A percentile compares a stretch with the other conserved stretches of the same genome.
phyloP scores from a whole-genome alignment of 2,888 invertebrate species.

The Podabrus alpinus region DNA sequence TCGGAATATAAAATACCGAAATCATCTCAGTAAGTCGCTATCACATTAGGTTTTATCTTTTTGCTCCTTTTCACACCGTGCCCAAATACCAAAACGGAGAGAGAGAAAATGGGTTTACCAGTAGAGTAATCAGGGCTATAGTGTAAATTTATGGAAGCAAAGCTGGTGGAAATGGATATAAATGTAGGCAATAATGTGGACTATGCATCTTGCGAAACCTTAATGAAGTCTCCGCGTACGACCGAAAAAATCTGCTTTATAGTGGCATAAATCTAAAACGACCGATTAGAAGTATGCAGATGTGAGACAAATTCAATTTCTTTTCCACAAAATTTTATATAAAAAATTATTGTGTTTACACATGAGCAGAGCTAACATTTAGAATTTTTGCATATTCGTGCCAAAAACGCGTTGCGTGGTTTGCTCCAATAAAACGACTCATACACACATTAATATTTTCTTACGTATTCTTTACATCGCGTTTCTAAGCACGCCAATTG shows the following conservation, averaged over 20 bases:
- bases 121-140: conserved; percentile 23
- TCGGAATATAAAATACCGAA: conserved; percentile 29
- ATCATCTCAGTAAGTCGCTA: conserved; percentile 14
- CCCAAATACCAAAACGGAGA: not conserved
- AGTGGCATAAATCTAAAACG: conserved; percentile 50
- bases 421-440: not conserved
- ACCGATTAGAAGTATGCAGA: conserved; percentile 53
- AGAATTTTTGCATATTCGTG: not conserved
- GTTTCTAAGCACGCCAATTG: conserved; percentile 1
- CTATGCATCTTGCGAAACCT: conserved; percentile 53
- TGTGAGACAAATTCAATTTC: conserved; percentile 45
- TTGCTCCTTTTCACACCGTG: not conserved
- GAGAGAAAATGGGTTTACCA: conserved; percentile 12
- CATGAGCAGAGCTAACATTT: not conserved
- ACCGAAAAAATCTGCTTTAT: conserved; percentile 54
- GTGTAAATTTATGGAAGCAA: conserved; percentile 43
- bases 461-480: not conserved
- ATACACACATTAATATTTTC: not conserved
- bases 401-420: not conserved
- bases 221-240: conserved; percentile 54
- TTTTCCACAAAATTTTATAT: not conserved
- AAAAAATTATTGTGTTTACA: not conserved
- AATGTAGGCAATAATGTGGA: conserved; percentile 54
- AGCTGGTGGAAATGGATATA: conserved; percentile 52
- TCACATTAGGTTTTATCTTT: conserved; percentile 5